Evolutionary conservation across 2,113 vertebrate genomes (phyloP).

Genomic region (Xiphophorus hellerii): DNA sequence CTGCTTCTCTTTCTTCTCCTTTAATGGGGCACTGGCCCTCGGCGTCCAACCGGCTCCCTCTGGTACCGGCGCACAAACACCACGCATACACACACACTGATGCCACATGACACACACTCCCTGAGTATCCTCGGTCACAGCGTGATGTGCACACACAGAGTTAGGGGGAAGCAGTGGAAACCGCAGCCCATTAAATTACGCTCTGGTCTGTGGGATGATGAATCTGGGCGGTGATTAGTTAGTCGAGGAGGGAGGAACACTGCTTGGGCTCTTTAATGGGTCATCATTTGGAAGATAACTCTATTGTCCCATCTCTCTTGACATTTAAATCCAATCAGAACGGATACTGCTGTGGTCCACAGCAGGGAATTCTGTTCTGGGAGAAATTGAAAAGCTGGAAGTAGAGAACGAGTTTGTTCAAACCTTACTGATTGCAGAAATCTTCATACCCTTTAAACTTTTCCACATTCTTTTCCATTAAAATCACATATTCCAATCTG

Average conservation of each 20-base stretch:
- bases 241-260: constrained; percentile 61
- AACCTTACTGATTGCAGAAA: constrained; percentile 12
- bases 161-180: constrained; percentile 23
- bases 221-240: constrained; percentile 71
- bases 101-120: constrained; percentile 55
- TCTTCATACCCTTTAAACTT: not conserved
- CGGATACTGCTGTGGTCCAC: constrained; percentile 62
- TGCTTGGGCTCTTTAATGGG: constrained; percentile 70
- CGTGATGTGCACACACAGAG: constrained; percentile 14
- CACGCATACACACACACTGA: constrained; percentile 53
- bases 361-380: constrained; percentile 51
- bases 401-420: constrained; percentile 32
- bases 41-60: constrained; percentile 57
- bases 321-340: constrained; percentile 78
- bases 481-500: too few species aligned
- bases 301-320: constrained; percentile 75
- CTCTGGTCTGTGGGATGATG: constrained; percentile 67
- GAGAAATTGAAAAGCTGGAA: constrained; percentile 42
- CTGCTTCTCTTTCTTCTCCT: constrained; percentile 24
- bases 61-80: constrained; percentile 50
- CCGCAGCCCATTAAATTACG: constrained; percentile 55
- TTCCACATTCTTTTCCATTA: constrained; percentile 8
- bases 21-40: constrained; percentile 64
- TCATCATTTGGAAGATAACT: constrained; percentile 78
- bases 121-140: constrained; percentile 51